Conservation (phyloP, 1,140 invertebrate genomes). For the Pseudomyrmex sp. region DNA sequence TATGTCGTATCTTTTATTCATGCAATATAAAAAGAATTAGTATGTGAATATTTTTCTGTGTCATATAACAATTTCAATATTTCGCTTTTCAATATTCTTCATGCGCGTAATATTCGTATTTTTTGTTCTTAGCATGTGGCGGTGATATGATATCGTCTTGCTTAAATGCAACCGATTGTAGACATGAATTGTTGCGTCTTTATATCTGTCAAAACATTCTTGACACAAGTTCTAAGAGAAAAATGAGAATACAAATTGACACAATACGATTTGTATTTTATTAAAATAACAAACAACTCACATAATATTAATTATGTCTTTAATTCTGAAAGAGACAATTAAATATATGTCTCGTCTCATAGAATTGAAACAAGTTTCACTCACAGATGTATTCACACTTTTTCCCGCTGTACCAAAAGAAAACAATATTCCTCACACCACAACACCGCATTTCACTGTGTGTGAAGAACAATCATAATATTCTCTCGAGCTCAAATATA, state of each 20-base stretch:
- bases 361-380: conserved; percentile 9
- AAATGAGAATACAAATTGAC: not conserved
- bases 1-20: not conserved
- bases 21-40: not conserved
- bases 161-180: too few relatives aligned
- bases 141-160: not conserved
- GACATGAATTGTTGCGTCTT: too few relatives aligned
- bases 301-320: too few relatives aligned
- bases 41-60: too few relatives aligned
- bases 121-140: not conserved
- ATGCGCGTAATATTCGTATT: not conserved
- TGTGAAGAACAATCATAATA: conserved; percentile 57
- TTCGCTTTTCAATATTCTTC: not conserved
- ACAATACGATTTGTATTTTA: not conserved
- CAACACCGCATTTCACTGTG: not conserved
- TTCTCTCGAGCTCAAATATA: conserved; percentile 52
- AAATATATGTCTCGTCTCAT: not conserved
- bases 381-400: not conserved
- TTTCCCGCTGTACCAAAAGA: not conserved
- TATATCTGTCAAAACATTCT: too few relatives aligned
- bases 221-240: not conserved
- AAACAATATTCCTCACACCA: conserved; percentile 6
- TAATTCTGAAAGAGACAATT: not conserved
- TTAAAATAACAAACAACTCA: not conserved
- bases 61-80: conserved; percentile 10